These are phyloP conservation scores for Parauchenoglanis ngamensis DNA, from an alignment of 2,797 vertebrate species.

Conservation along the genomic window DNA sequence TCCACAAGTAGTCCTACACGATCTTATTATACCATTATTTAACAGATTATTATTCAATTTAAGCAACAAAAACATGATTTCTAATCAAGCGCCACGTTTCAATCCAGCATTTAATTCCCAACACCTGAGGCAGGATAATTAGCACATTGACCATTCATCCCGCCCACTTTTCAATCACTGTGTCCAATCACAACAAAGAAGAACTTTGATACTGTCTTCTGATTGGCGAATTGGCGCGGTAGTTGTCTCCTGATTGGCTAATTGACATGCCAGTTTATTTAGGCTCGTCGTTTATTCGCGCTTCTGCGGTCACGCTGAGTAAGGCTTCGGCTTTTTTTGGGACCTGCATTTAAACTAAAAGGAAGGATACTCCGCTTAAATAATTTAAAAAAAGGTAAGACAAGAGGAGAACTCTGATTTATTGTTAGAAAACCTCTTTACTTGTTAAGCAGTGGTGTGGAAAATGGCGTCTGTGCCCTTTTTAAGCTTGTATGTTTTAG, in stretches of 20 bases:
- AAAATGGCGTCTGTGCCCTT: neutral
- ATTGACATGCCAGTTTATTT: constrained; percentile 69
- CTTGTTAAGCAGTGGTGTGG: neutral
- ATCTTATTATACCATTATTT: neutral
- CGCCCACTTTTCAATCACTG: neutral
- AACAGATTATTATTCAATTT: neutral
- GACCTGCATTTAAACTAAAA: constrained; percentile 11
- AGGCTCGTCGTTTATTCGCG: constrained; percentile 62
- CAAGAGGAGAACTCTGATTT: neutral
- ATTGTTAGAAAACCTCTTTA: neutral
- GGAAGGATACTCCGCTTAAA: neutral
- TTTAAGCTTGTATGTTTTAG: neutral
- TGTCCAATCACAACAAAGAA: neutral
- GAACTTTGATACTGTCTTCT: neutral
- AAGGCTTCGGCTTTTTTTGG: constrained; percentile 11
- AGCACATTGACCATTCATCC: neutral
- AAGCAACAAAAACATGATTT: neutral
- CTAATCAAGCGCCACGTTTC: neutral
- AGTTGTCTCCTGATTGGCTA: constrained; percentile 64
- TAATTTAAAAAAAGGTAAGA: neutral
- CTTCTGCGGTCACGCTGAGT: constrained; percentile 49
- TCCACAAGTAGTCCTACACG: neutral
- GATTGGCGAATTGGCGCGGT: neutral
- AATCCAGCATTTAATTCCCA: neutral
- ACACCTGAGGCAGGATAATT: constrained; percentile 12